phyloP scores from a whole-genome alignment of 2,888 invertebrate genomes.

The Labia minor region DNA sequence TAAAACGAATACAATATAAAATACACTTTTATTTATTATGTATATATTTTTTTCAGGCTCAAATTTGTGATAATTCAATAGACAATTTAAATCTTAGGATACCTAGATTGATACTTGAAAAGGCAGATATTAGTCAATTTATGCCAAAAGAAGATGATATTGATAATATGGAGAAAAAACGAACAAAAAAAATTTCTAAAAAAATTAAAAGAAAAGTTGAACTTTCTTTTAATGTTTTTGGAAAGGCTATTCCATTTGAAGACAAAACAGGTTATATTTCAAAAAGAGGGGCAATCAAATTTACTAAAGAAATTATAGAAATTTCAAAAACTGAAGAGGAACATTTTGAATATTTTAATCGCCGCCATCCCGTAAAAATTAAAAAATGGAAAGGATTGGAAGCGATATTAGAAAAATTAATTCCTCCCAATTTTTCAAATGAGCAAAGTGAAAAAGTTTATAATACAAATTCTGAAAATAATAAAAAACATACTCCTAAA shows the following conservation, averaged over 20 bases:
- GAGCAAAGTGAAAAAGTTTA: not conserved
- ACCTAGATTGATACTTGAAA: slow-evolving; percentile 21
- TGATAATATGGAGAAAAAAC: not conserved
- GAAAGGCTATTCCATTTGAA: not conserved
- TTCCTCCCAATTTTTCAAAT: not conserved
- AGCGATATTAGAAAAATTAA: not conserved
- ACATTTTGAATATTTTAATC: not conserved
- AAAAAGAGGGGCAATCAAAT: not conserved
- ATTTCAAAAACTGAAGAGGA: not conserved
- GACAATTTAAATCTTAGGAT: not conserved
- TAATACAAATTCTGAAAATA: not conserved
- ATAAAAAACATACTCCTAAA: not conserved
- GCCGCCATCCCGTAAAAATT: not conserved
- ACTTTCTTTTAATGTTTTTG: not conserved
- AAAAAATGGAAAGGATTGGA: not conserved
- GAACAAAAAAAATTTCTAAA: not conserved
- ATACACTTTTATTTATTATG: too few species aligned
- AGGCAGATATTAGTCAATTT: slow-evolving; percentile 20
- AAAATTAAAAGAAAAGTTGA: not conserved
- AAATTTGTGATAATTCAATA: not conserved
- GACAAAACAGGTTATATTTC: not conserved
- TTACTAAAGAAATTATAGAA: not conserved
- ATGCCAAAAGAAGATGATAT: slow-evolving; percentile 9
- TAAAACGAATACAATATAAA: too few species aligned
- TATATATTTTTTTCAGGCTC: too few species aligned